Evolutionary conservation across 2,113 vertebrate genomes (phyloP).

Genomic region (Cyanoramphus novaezelandiae): DNA sequence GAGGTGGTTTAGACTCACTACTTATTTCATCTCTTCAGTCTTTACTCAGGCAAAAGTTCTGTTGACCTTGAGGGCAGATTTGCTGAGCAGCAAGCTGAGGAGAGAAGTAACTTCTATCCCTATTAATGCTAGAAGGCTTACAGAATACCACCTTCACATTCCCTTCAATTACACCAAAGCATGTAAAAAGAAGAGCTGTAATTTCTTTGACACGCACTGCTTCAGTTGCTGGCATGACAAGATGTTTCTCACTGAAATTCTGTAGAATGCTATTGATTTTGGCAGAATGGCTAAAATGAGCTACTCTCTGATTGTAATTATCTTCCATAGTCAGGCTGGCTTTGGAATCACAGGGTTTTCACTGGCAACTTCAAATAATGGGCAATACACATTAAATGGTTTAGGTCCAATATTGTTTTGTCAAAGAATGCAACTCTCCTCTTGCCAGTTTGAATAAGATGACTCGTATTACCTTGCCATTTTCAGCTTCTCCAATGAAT

Average conservation of each 20-base stretch:
- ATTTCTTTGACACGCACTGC: conserved; percentile 15
- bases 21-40: neutral
- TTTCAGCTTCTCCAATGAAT: neutral
- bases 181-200: neutral
- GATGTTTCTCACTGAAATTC: conserved; percentile 18
- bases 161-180: neutral
- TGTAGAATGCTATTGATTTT: conserved; percentile 57
- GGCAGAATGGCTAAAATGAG: neutral
- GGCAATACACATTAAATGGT: neutral
- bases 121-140: neutral
- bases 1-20: neutral
- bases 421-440: neutral
- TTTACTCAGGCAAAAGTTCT: neutral
- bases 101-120: neutral
- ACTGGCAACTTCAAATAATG: neutral
- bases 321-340: neutral
- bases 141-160: neutral
- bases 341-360: neutral
- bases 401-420: neutral
- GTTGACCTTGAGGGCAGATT: neutral
- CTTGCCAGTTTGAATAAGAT: neutral
- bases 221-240: conserved; percentile 25
- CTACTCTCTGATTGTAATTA: neutral
- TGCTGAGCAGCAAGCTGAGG: neutral
- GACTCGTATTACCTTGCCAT: neutral